A percentile compares a stretch with the other conserved stretches of the same genome.
Evolutionary conservation across 2,797 vertebrate species (phyloP).

Genomic region (Cyprinodon diabolis): DNA sequence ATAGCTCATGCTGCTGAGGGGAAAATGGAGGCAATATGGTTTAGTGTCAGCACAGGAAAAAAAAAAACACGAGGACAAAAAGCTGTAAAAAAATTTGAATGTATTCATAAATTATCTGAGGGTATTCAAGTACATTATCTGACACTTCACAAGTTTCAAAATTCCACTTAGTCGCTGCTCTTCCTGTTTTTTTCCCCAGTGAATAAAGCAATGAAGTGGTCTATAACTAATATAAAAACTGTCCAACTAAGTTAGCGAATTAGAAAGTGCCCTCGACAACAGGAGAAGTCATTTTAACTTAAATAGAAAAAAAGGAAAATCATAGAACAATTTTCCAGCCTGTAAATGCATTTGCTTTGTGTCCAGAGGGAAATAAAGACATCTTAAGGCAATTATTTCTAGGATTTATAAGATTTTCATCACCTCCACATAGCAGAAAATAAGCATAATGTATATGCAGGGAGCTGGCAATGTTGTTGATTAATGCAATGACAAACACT

Average conservation of each 20-base stretch:
- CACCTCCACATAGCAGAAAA: constrained; percentile 9
- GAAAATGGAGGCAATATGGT: constrained; percentile 34
- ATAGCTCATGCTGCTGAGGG: constrained; percentile 31
- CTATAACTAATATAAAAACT: constrained; percentile 21
- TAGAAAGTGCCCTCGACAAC: constrained; percentile 19
- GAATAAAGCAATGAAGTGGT: constrained; percentile 6
- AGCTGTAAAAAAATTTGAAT: constrained; percentile 17
- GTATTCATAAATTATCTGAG: constrained; percentile 23
- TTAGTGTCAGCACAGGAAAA: constrained; percentile 29
- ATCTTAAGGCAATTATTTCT: constrained; percentile 44
- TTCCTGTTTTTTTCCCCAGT: constrained; percentile 5
- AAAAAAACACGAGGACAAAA: constrained; percentile 31
- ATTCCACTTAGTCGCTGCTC: constrained; percentile 27
- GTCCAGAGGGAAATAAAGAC: constrained; percentile 31
- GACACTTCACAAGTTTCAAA: constrained; percentile 34
- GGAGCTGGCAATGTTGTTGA: constrained; percentile 62
- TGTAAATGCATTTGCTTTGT: constrained; percentile 20
- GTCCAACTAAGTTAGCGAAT: constrained; percentile 11
- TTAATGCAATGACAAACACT: constrained; percentile 68
- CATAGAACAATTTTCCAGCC: constrained; percentile 17
- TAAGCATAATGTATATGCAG: constrained; percentile 51
- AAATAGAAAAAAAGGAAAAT: constrained; percentile 2
- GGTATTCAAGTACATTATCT: constrained; percentile 26
- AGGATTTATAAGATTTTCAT: constrained; percentile 49
- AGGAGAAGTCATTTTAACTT: constrained; percentile 1